Evolutionary conservation across 2,888 invertebrate species (phyloP).

Genomic region (Orgyia antiqua): DNA sequence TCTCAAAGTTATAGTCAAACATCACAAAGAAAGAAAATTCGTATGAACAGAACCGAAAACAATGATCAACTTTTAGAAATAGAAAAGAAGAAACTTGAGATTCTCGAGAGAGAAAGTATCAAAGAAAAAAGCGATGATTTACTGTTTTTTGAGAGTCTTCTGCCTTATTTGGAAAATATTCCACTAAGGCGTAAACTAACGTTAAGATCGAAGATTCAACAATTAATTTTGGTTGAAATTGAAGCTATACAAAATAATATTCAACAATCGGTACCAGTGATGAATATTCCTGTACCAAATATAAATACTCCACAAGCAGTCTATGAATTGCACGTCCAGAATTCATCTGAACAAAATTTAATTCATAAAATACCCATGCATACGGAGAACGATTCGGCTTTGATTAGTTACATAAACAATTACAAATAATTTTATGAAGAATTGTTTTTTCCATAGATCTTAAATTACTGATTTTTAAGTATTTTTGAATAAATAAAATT

Average conservation of each 20-base stretch:
- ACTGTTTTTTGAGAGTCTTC: constrained; percentile 28
- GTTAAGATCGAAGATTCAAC: constrained; percentile 27
- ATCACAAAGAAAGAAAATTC: constrained; percentile 18
- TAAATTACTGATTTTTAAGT: too few relatives aligned
- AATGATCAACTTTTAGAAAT: constrained; percentile 10
- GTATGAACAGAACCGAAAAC: constrained; percentile 12
- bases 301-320: background rate
- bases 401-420: constrained; percentile 8
- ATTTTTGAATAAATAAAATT: too few relatives aligned
- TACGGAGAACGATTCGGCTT: constrained; percentile 3
- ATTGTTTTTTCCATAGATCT: background rate
- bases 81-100: constrained; percentile 14
- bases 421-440: constrained; percentile 6
- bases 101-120: constrained; percentile 16
- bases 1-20: too few relatives aligned
- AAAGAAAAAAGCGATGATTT: constrained; percentile 22
- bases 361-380: constrained; percentile 3
- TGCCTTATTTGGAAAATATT: constrained; percentile 20
- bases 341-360: constrained; percentile 6
- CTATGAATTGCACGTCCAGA: too few relatives aligned
- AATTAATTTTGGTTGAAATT: constrained; percentile 25
- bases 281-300: constrained; percentile 6
- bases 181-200: constrained; percentile 19
- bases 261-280: constrained; percentile 12
- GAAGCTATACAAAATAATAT: constrained; percentile 16